These are phyloP conservation scores for Umimayanthus chanpuru DNA, from an alignment of 92 coral and sea anemone species.

Conservation along the genomic window DNA sequence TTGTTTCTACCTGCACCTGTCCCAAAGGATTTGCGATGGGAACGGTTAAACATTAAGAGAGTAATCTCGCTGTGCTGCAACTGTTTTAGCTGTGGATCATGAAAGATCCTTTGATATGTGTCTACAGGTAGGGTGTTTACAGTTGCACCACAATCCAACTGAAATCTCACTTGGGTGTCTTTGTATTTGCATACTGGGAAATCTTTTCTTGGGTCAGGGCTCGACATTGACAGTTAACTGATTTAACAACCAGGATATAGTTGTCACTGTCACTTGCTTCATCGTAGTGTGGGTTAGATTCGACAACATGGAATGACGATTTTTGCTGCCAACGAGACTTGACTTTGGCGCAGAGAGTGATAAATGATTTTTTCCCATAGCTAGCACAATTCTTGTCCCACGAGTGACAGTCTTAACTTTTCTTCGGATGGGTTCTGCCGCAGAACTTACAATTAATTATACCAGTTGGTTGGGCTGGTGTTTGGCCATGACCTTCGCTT, in stretches of 20 bases:
- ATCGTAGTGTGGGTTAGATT: background rate
- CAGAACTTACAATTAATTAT: constrained; percentile 18
- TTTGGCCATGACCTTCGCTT: constrained; percentile 18
- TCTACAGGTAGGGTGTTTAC: constrained; percentile 37
- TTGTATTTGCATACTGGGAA: constrained; percentile 38
- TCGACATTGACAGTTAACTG: constrained; percentile 39
- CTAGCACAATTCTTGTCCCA: constrained; percentile 29
- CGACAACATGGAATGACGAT: background rate
- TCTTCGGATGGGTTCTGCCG: constrained; percentile 5
- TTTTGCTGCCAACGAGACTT: constrained; percentile 7
- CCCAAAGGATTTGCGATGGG: constrained; percentile 56
- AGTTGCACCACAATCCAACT: constrained; percentile 47
- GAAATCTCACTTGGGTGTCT: constrained; percentile 42
- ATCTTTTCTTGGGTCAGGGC: constrained; percentile 47
- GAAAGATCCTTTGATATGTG: constrained; percentile 26
- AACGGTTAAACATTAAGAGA: constrained; percentile 41
- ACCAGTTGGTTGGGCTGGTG: constrained; percentile 2
- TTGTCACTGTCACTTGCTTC: constrained; percentile 48
- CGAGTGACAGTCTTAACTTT: constrained; percentile 16
- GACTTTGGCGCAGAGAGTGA: constrained; percentile 10
- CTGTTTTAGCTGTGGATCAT: constrained; percentile 9
- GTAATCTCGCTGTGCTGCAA: constrained; percentile 11
- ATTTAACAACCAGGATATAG: constrained; percentile 29
- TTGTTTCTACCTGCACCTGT: constrained; percentile 43
- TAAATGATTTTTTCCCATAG: constrained; percentile 18